Evolutionary conservation across 1,140 invertebrate genomes (phyloP).

Genomic region (Papilio polyxenes): DNA sequence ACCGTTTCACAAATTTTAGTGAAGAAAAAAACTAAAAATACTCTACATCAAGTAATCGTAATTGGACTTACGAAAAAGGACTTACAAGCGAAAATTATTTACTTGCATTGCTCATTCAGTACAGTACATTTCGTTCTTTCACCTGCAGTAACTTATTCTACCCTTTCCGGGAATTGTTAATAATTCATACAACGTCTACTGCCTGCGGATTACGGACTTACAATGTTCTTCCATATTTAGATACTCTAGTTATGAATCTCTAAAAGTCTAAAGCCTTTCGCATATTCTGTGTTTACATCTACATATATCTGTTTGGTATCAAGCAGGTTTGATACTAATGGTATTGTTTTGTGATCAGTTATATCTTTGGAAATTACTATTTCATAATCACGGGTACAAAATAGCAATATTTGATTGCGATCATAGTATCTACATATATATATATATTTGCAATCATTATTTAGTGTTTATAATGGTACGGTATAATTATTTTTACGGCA

Average conservation of each 20-base stretch:
- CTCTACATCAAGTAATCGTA: no score
- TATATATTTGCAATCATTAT: no score
- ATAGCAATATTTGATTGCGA: no score
- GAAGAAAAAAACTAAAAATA: no score
- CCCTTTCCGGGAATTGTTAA: constrained; percentile 17
- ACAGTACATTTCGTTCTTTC: background rate
- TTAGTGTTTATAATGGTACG: background rate
- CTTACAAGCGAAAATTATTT: background rate
- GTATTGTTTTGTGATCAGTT: background rate
- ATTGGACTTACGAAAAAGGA: background rate
- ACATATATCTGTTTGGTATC: background rate
- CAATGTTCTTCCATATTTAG: background rate
- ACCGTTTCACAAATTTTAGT: no score
- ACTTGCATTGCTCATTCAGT: background rate
- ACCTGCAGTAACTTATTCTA: constrained; percentile 4
- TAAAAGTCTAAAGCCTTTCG: background rate
- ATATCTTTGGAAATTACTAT: background rate
- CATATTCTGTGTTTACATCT: background rate
- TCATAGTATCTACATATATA: no score
- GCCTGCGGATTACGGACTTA: constrained; percentile 11
- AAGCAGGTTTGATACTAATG: background rate
- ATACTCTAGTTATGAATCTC: background rate
- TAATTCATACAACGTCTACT: constrained; percentile 14
- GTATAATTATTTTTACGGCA: background rate
- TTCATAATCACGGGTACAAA: no score